These are phyloP conservation scores for Macroglossus sobrinus DNA, from an alignment of 2,113 vertebrate species.

Conservation along the genomic window DNA sequence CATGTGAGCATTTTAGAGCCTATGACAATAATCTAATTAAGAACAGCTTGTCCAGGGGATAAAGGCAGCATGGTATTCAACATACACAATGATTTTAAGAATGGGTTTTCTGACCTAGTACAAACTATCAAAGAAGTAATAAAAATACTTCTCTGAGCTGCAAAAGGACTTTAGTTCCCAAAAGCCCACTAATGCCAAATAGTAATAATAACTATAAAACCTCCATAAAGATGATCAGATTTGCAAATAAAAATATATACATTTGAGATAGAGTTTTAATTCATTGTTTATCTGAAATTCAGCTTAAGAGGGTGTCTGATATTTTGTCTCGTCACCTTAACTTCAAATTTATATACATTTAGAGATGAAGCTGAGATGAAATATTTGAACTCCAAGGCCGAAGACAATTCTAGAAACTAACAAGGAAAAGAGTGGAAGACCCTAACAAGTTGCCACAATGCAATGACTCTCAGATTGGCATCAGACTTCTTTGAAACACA, in stretches of 20 bases:
- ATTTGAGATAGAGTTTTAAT: background rate
- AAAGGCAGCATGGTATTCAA: background rate
- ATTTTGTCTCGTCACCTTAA: background rate
- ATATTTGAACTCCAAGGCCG: background rate
- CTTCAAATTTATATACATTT: background rate
- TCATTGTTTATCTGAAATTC: background rate
- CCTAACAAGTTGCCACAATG: background rate
- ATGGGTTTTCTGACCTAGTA: background rate
- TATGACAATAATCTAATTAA: background rate
- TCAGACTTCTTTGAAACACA: background rate
- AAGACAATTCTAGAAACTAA: background rate
- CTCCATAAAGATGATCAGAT: background rate
- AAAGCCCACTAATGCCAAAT: background rate
- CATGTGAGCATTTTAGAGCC: background rate
- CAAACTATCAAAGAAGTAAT: background rate
- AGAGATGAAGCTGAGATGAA: background rate
- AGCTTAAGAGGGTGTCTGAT: background rate
- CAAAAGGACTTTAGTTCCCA: background rate
- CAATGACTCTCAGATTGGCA: background rate
- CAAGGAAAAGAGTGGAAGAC: background rate
- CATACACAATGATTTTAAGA: background rate
- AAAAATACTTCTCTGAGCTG: background rate
- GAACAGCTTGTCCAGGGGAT: background rate
- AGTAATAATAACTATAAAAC: background rate
- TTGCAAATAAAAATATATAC: background rate